phyloP scores from a whole-genome alignment of 2,797 vertebrate genomes.

The Dendrocincla tyrannina region DNA sequence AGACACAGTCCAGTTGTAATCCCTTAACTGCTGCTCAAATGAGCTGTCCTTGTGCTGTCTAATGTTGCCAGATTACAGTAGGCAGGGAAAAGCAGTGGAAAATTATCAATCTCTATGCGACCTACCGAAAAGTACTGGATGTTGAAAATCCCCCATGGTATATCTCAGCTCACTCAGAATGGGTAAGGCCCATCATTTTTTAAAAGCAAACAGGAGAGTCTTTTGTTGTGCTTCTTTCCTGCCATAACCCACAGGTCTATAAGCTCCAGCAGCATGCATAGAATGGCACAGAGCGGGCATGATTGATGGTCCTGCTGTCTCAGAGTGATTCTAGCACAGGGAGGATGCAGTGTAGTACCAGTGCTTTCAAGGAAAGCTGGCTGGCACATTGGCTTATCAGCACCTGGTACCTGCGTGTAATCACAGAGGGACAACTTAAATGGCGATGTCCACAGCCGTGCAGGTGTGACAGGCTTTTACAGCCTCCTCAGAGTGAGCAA shows the following conservation, averaged over 20 bases:
- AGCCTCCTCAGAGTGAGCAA: neutral
- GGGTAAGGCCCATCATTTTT: neutral
- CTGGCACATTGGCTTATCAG: neutral
- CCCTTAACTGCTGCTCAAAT: slow-evolving; percentile 64
- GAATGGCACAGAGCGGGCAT: fast-evolving
- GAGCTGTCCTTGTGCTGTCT: slow-evolving; percentile 26
- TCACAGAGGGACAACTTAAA: neutral
- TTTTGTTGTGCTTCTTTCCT: neutral
- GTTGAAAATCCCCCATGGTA: neutral
- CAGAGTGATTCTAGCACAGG: neutral
- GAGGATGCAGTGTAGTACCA: neutral
- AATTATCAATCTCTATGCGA: slow-evolving; percentile 1
- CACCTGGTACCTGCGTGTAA: neutral
- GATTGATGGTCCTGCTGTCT: neutral
- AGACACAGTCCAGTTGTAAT: slow-evolving; percentile 59
- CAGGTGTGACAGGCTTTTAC: neutral
- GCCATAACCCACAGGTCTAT: neutral
- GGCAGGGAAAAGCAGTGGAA: slow-evolving; percentile 28
- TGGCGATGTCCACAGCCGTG: neutral
- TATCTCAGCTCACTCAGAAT: neutral
- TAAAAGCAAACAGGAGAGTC: neutral
- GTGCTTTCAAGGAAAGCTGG: neutral
- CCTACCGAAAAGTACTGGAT: neutral
- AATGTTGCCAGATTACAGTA: slow-evolving; percentile 16
- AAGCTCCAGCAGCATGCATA: neutral